Evolutionary conservation across 2,113 vertebrate genomes (phyloP), one percentile per base, ranked within the genome.

Genomic region (Trinectes maculatus): DNA sequence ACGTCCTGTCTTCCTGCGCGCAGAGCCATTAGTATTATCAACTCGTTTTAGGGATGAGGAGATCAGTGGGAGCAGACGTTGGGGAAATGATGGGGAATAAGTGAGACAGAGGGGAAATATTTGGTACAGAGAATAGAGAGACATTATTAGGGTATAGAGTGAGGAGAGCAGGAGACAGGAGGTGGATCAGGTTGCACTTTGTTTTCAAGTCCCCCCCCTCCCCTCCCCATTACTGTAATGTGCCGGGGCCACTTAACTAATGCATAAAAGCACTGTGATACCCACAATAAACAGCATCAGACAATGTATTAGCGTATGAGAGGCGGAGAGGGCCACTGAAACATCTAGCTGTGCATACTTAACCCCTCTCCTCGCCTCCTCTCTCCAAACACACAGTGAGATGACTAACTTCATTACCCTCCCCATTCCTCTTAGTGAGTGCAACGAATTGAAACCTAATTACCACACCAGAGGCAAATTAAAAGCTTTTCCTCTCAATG

Each of bases 161-260:
- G n/a, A n/a, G 59, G 47, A 46, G 61, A 79, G 68, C 31, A 13
- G 10, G 40, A 36, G 63, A 70, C 70, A 61, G 61, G 57, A 3
- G 44, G 72, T 82, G 84, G 91, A 94, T 95, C 92, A 83, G 89
- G 90, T 96, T 94, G 93, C 95, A 86, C 74, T 62, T 25, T 93
- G 93, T 94, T 95, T 94, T 94, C 93, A 93, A 92, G 92, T 89
- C 91, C 71, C 58, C 91, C 71, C 58, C 68, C 65, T 55, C 57
- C 92, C 92, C 70, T 68, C 60, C 54, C 92, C 92, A 93, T 95
- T 95, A 94, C 91, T 87, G 89, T 95, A 95, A 96, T 95, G 94
- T 93, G 93, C 91, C 80, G 64, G 81, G 72, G 83, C 91, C 93
- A 93, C 93, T 94, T 94, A 90, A 93, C 85, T 73, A 92, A 89